phyloP scores from a whole-genome alignment of 2,113 vertebrate genomes.

The Poeciliopsis retropinna region DNA sequence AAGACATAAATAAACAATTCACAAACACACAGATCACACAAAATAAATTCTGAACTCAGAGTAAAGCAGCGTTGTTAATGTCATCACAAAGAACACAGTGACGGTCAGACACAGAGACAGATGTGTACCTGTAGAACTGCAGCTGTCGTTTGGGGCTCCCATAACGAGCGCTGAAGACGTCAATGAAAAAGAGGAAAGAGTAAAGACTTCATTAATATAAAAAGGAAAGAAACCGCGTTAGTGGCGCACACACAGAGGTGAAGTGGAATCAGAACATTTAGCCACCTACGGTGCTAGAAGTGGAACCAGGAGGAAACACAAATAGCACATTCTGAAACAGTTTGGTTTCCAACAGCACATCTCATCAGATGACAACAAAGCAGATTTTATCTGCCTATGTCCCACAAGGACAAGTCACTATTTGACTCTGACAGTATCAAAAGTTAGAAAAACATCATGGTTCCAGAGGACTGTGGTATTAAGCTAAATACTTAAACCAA shows the following conservation, averaged over 20 bases:
- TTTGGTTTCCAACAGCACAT: not conserved
- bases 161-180: slow-evolving; percentile 93
- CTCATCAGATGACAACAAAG: not conserved
- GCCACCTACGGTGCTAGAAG: not conserved
- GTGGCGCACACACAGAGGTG: slow-evolving; percentile 1
- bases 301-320: not conserved
- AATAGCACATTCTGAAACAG: not conserved
- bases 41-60: not conserved
- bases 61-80: not conserved
- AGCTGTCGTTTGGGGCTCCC: slow-evolving; percentile 99
- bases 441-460: not conserved
- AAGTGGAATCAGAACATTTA: not conserved
- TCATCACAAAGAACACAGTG: slow-evolving; percentile 2
- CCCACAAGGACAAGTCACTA: not conserved
- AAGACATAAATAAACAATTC: not conserved
- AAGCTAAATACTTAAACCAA: not conserved
- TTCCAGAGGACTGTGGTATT: not conserved
- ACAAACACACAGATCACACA: not conserved
- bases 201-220: slow-evolving; percentile 47
- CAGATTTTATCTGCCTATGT: not conserved
- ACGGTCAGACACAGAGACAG: slow-evolving; percentile 18
- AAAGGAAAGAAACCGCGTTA: slow-evolving; percentile 42
- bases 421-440: not conserved
- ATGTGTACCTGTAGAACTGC: slow-evolving; percentile 98
- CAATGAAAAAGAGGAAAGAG: slow-evolving; percentile 58